Conservation (phyloP, 2,797 vertebrate genomes). For the Anableps anableps region DNA sequence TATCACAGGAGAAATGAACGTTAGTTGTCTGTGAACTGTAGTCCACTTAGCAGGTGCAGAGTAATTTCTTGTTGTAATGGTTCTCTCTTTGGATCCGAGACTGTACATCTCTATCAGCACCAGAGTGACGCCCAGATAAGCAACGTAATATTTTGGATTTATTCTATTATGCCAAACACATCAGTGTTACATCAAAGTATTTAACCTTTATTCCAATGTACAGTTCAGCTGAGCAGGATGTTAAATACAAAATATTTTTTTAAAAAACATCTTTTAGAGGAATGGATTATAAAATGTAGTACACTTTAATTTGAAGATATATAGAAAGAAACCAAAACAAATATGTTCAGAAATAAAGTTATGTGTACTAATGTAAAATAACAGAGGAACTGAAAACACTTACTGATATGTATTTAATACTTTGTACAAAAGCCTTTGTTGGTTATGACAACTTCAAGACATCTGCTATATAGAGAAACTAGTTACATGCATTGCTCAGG, state of each 20-base stretch:
- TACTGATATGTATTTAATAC: too few relatives aligned
- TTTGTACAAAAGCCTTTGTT: too few relatives aligned
- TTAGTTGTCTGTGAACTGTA: not conserved
- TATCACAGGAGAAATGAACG: not conserved
- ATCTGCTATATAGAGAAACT: too few relatives aligned
- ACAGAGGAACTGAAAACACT: too few relatives aligned
- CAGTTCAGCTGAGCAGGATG: not conserved
- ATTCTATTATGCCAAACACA: not conserved
- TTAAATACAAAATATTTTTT: not conserved
- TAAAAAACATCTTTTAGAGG: not conserved
- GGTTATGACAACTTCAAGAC: too few relatives aligned
- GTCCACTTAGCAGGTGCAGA: not conserved
- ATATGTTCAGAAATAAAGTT: too few relatives aligned
- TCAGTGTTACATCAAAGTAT: not conserved
- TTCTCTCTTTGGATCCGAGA: too few relatives aligned
- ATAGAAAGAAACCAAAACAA: too few relatives aligned
- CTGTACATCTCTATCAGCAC: not conserved
- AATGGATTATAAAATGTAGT: not conserved
- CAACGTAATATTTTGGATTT: not conserved
- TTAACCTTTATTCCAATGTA: not conserved
- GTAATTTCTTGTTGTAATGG: not conserved
- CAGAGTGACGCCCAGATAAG: not conserved
- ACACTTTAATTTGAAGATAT: not conserved
- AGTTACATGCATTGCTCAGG: too few relatives aligned
- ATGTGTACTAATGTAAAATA: too few relatives aligned